Evolutionary conservation across 92 coral and sea anemone genomes (phyloP).

Genomic region (Anthopleura xanthogrammica): DNA sequence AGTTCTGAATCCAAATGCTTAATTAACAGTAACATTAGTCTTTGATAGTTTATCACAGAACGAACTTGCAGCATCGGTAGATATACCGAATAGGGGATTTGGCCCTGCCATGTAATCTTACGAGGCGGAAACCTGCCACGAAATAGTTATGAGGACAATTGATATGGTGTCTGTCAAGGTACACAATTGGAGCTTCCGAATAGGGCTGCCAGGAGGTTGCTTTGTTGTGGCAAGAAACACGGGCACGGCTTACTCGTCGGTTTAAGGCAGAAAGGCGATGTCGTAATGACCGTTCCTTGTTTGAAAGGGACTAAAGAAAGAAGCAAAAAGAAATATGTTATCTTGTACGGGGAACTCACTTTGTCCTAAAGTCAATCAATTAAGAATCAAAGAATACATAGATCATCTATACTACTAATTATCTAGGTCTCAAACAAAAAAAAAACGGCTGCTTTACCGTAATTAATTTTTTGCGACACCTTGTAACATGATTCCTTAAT

Average conservation of each 20-base stretch:
- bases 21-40: background rate
- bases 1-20: too few relatives aligned
- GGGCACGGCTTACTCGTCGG: background rate
- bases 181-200: background rate
- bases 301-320: background rate
- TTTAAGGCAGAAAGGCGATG: background rate
- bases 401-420: too few relatives aligned
- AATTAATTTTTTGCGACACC: too few relatives aligned
- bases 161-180: constrained; percentile 4
- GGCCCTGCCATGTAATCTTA: background rate
- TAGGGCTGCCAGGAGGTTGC: background rate
- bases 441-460: too few relatives aligned
- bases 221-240: background rate
- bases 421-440: too few relatives aligned
- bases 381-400: too few relatives aligned
- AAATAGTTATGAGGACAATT: background rate
- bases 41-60: background rate
- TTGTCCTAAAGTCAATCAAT: too few relatives aligned
- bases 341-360: too few relatives aligned
- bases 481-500: too few relatives aligned
- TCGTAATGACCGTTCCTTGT: background rate
- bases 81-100: background rate
- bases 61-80: constrained; percentile 3
- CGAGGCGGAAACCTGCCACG: background rate
- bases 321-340: background rate